Conservation (phyloP, 2,888 invertebrate genomes). For the Lasius fuliginosus region DNA sequence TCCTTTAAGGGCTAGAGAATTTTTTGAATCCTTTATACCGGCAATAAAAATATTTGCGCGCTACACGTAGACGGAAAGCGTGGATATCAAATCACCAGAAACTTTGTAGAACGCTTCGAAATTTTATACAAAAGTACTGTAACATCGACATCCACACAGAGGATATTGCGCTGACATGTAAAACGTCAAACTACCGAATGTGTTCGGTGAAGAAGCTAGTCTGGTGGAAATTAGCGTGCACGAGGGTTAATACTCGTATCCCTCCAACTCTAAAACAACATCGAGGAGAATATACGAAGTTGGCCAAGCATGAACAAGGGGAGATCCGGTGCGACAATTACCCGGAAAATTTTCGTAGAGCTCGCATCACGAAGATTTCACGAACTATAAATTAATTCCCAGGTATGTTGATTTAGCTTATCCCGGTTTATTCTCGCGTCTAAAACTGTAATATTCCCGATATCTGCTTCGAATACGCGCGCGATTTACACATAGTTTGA, state of each 20-base stretch:
- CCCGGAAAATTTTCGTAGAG: conserved; percentile 29
- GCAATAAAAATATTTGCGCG: background rate
- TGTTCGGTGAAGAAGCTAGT: conserved; percentile 27
- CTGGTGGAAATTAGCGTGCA: conserved; percentile 27
- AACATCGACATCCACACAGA: background rate
- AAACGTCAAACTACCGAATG: conserved; percentile 12
- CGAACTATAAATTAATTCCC: conserved; percentile 44
- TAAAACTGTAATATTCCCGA: background rate
- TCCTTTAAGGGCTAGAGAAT: background rate
- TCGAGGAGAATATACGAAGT: conserved; percentile 21
- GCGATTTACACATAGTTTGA: background rate
- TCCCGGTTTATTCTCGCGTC: background rate
- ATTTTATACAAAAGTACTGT: background rate
- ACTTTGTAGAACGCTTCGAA: background rate
- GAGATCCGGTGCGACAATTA: conserved; percentile 8
- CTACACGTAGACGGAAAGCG: background rate
- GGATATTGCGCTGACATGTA: background rate
- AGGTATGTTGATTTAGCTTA: conserved; percentile 44
- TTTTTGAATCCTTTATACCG: background rate
- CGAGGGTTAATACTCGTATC: conserved; percentile 45
- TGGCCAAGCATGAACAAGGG: conserved; percentile 55
- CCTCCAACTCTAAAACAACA: background rate
- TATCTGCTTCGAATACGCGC: background rate
- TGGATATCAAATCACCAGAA: background rate
- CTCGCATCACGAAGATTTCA: conserved; percentile 26